phyloP scores from a whole-genome alignment of 1,140 invertebrate genomes.

The Notospermus geniculatus region DNA sequence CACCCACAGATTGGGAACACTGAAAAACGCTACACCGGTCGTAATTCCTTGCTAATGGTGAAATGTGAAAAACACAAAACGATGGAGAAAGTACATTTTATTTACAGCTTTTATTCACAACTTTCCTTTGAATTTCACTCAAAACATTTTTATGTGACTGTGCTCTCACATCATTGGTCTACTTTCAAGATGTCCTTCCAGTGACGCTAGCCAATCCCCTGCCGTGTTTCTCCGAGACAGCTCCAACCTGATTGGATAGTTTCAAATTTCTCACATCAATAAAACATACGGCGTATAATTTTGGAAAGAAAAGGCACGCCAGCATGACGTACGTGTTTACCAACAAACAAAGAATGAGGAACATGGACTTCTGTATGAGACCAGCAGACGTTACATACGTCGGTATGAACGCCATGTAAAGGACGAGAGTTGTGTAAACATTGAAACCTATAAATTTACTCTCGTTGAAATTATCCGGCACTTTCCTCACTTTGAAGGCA shows the following conservation, averaged over 20 bases:
- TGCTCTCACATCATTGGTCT: too few relatives aligned
- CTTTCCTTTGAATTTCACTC: too few relatives aligned
- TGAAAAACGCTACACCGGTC: too few relatives aligned
- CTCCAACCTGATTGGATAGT: background rate
- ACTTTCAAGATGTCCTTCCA: too few relatives aligned
- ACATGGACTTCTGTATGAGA: constrained; percentile 23
- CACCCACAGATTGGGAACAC: too few relatives aligned
- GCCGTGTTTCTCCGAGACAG: too few relatives aligned
- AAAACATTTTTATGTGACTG: too few relatives aligned
- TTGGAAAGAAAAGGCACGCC: constrained; percentile 31
- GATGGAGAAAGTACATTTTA: too few relatives aligned
- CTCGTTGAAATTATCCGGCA: constrained; percentile 45
- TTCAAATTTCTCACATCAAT: constrained; percentile 8
- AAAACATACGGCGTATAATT: constrained; percentile 60
- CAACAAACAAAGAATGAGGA: constrained; percentile 27
- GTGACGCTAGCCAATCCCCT: too few relatives aligned
- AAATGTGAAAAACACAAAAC: too few relatives aligned
- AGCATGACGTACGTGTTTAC: constrained; percentile 29
- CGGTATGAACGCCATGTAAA: constrained; percentile 41
- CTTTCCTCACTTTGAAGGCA: constrained; percentile 65
- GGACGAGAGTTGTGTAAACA: constrained; percentile 35
- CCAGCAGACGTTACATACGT: constrained; percentile 31
- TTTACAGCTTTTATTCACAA: too few relatives aligned
- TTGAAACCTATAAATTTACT: constrained; percentile 33
- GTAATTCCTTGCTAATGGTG: too few relatives aligned